Base-by-base conservation (phyloP, 2,113 vertebrate species). In the Malurus elegans region DNA sequence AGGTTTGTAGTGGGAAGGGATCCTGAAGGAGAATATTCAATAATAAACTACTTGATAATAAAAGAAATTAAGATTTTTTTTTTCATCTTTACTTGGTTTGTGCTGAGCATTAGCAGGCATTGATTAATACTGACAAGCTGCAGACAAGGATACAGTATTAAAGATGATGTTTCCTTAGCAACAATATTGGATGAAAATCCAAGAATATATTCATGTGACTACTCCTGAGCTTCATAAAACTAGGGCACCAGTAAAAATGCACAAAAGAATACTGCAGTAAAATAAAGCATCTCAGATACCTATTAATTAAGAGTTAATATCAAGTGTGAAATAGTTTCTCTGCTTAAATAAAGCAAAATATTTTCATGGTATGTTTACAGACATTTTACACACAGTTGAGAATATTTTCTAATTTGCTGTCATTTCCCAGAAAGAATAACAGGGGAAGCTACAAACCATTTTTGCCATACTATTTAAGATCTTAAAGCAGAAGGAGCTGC, bases 161-260 rank as follows among this genome's bases (percentile, higher is more conserved):
- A 95, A 96, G 94, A 96, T 89, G 96, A 96, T 96, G 96, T 96
- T 95, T 92, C 95, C 96, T 91, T 97, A 92, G 96, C 95, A 97
- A 96, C 95, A 95, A 94, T 95, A 97, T 69, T 86, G 89, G 89
- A 95, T 81, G 84, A 93, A 96, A 94, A 95, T 82, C 91, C 93
- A 95, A 95, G 93, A 96, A 93, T 94, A 93, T 31, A 92, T 93
- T 93, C 96, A 95, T 85, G 91, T 96, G 95, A 97, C 96, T 95
- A 86, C 42, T 90, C 81, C 79, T 79, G 70, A 94, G 94, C 94
- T 93, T 91, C 95, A 73, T 14, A 91, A 97, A 97, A 94, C 61
- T 97, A 94, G 96, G 94, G 62, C 94, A 96, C 61, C 91, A 95
- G 93, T 69, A 94, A 94, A 97, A 95, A 93, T 25, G 56, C 88